These are phyloP conservation scores for Gymnoscelis rufifasciata DNA, from an alignment of 2,888 invertebrate genomes.

Conservation along the genomic window DNA sequence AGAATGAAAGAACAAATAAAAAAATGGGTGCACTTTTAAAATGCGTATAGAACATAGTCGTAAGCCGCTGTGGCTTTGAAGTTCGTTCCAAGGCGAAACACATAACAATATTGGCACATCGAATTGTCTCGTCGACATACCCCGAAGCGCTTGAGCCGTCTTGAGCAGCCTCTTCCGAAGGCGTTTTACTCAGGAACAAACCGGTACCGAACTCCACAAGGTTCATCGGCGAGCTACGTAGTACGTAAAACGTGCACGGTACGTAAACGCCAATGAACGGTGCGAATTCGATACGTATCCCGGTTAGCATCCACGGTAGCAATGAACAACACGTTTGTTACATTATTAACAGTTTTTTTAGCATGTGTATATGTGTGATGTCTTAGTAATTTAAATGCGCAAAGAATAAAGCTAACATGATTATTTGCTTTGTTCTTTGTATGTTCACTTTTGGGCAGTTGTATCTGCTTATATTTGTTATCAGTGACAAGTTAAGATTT, in stretches of 20 bases:
- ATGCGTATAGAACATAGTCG: too few relatives aligned
- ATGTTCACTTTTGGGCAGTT: conserved; percentile 11
- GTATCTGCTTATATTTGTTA: conserved; percentile 17
- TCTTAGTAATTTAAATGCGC: conserved; percentile 12
- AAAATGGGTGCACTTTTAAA: too few relatives aligned
- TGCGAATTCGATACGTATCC: conserved; percentile 50
- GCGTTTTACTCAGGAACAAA: conserved; percentile 94
- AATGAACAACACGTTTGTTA: conserved; percentile 66
- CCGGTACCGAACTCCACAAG: conserved; percentile 97
- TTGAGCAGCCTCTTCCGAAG: conserved; percentile 91
- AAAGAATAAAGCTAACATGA: conserved; percentile 21
- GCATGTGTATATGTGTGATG: conserved; percentile 49
- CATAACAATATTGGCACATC: conserved; percentile 61
- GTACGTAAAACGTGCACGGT: conserved; percentile 5
- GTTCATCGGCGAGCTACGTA: conserved; percentile 91
- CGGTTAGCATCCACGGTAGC: conserved; percentile 74
- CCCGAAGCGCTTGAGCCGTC: conserved; percentile 81
- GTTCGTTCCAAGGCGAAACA: conserved; percentile 47
- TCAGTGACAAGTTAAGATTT: conserved; percentile 11
- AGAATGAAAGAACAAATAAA: too few relatives aligned
- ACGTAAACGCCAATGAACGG: conserved; percentile 45
- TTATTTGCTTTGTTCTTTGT: conserved; percentile 21
- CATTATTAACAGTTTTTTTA: conserved; percentile 48
- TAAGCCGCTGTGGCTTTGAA: conserved; percentile 40
- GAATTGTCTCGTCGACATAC: conserved; percentile 68